Conservation (phyloP, 2,888 invertebrate genomes). For the Eudiplozoon nipponicum region DNA sequence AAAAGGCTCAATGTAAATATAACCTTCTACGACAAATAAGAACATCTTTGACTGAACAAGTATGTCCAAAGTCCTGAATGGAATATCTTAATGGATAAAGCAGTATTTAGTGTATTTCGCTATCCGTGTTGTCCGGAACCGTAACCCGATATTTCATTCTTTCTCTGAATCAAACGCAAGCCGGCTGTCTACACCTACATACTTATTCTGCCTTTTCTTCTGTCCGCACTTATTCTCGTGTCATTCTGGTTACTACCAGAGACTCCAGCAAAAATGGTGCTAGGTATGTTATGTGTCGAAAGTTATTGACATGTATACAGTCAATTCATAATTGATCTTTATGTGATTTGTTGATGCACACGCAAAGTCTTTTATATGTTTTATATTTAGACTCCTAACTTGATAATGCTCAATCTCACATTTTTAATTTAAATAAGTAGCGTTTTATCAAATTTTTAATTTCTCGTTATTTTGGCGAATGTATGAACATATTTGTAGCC, state of each 20-base stretch:
- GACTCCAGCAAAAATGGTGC: conserved; percentile 17
- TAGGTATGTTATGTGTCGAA: conserved; percentile 17
- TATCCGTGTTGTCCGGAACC: conserved; percentile 16
- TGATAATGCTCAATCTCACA: no score
- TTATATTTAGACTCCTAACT: no score
- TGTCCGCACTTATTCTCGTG: conserved; percentile 17
- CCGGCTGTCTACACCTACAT: conserved; percentile 17
- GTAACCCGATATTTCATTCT: conserved; percentile 15
- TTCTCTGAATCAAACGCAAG: conserved; percentile 13
- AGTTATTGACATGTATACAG: no score
- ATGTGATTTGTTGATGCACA: no score
- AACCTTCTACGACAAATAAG: conserved; percentile 14
- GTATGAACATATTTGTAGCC: no score
- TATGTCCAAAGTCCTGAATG: conserved; percentile 16
- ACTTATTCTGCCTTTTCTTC: conserved; percentile 17
- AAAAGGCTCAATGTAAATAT: conserved; percentile 13
- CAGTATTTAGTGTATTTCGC: conserved; percentile 1
- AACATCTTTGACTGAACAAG: conserved; percentile 7
- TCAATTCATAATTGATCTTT: no score
- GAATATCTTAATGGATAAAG: conserved; percentile 4
- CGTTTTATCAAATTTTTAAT: no score
- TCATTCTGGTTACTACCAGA: conserved; percentile 18
- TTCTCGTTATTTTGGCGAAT: no score
- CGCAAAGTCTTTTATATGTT: no score
- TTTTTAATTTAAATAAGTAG: no score